These are phyloP conservation scores for Syndactyla subalaris DNA, from an alignment of 2,797 vertebrate species.

Conservation along the genomic window DNA sequence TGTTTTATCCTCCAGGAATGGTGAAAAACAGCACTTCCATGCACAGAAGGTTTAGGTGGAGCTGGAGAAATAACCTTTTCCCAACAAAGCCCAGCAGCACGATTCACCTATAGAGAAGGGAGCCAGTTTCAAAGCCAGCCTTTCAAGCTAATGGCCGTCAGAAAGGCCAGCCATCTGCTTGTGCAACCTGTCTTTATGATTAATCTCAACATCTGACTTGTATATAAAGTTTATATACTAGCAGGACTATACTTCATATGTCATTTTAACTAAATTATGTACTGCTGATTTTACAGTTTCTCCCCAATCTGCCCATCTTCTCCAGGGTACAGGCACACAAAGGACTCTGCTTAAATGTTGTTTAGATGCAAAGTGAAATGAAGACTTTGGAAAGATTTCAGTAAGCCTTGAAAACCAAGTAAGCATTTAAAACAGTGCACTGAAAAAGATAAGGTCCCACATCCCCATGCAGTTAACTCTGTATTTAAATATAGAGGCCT, in stretches of 20 bases:
- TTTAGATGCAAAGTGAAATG: neutral
- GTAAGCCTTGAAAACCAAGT: neutral
- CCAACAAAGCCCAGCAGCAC: constrained; percentile 24
- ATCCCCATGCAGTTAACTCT: neutral
- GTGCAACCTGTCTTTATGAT: constrained; percentile 50
- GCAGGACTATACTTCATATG: neutral
- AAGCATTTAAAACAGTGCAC: neutral
- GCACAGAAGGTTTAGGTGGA: constrained; percentile 26
- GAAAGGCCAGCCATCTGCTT: constrained; percentile 54
- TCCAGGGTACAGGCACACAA: neutral
- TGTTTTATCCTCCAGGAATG: neutral
- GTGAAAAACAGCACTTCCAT: neutral
- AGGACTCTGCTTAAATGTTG: neutral
- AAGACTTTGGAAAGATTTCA: neutral
- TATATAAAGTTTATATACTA: constrained; percentile 42
- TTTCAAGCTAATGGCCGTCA: constrained; percentile 50
- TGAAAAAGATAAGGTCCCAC: neutral
- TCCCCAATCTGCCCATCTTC: neutral
- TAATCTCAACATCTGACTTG: constrained; percentile 55
- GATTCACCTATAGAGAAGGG: constrained; percentile 25
- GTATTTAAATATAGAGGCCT: neutral
- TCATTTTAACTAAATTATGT: neutral
- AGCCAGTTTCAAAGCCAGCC: constrained; percentile 7
- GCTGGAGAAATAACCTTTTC: constrained; percentile 51
- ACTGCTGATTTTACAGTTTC: constrained; percentile 32